Evolutionary conservation across 2,888 invertebrate species (phyloP), one percentile per base, ranked within the genome.

Genomic region (Nomada lathburiana): DNA sequence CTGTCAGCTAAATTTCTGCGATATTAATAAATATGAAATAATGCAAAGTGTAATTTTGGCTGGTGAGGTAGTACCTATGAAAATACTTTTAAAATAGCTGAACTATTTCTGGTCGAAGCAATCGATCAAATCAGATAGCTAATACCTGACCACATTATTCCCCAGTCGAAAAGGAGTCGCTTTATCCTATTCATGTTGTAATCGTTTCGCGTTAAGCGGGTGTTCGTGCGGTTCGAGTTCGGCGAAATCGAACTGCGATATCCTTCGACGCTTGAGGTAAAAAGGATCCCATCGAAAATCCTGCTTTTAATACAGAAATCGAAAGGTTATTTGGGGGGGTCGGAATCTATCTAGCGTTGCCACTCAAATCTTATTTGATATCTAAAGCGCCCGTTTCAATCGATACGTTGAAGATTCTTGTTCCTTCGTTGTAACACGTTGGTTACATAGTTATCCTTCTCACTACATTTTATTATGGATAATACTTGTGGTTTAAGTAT

Each of bases 191-290:
- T 74, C 73, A 23, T 44, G 36, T 59, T 74, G 55, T 47, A 59
- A 74, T 57, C 73, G 57, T 36, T 74, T 74, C 29, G 1, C 57
- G 42, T 67, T 57, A 74, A 74, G 20, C 11, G 47, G 18, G 50
- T 29, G n/a, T 7, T 67, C 23, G 20, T 29, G 67, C 18, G 29
- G 47, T 50, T 59, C 16, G 16, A 55, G 26, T 20, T 16, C 18
- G 36, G 23, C 44, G 47, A 62, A 60, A 62, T 71, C 16, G 23
- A 50, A 60, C 5, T 50, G 29, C n/a, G 62, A 52, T 44, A 59
- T n/a, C n/a, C 9, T 50, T 20, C 13, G 29, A 11, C 16, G 20
- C 36, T 60, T 62, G 2, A 36, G 10, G 2, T 60, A 36, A 44
- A 16, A 29, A 36, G 20, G 2, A 16, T 50, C 5, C 29, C 18